Evolutionary conservation across 2,797 vertebrate species (phyloP).

Genomic region (Chiloscyllium punctatum): DNA sequence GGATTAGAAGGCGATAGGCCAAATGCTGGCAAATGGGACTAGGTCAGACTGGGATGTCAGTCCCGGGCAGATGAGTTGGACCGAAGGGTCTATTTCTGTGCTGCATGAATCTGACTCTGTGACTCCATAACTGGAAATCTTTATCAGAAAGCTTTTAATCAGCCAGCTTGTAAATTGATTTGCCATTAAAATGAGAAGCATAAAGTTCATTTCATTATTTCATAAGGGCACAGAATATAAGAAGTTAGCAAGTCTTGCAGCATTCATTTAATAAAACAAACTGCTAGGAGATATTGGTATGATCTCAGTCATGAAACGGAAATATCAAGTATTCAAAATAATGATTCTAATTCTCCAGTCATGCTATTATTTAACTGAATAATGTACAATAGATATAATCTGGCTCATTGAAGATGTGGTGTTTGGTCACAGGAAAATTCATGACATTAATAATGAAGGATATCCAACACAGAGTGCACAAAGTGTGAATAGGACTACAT

Average conservation of each 20-base stretch:
- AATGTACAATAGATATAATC: neutral
- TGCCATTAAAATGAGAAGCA: neutral
- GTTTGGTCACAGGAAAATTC: neutral
- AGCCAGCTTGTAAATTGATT: neutral
- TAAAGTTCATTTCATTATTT: neutral
- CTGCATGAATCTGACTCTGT: too few species aligned
- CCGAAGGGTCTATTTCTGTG: too few species aligned
- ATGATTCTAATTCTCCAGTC: neutral
- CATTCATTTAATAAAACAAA: neutral
- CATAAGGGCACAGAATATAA: neutral
- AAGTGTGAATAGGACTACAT: neutral
- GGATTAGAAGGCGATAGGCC: too few species aligned
- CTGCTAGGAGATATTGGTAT: neutral
- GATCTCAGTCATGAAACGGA: neutral
- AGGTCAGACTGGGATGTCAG: too few species aligned
- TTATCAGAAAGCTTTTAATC: neutral
- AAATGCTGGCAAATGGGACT: too few species aligned
- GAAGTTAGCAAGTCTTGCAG: neutral
- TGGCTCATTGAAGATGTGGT: neutral
- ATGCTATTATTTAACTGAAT: neutral
- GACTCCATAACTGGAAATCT: neutral
- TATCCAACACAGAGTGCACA: neutral
- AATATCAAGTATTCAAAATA: neutral
- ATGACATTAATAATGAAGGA: neutral
- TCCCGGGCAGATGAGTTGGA: too few species aligned